Percentiles rank a stretch among this genome's conserved stretches.
Evolutionary conservation across 1,140 invertebrate genomes (phyloP).

Genomic region (Magallana angulata): DNA sequence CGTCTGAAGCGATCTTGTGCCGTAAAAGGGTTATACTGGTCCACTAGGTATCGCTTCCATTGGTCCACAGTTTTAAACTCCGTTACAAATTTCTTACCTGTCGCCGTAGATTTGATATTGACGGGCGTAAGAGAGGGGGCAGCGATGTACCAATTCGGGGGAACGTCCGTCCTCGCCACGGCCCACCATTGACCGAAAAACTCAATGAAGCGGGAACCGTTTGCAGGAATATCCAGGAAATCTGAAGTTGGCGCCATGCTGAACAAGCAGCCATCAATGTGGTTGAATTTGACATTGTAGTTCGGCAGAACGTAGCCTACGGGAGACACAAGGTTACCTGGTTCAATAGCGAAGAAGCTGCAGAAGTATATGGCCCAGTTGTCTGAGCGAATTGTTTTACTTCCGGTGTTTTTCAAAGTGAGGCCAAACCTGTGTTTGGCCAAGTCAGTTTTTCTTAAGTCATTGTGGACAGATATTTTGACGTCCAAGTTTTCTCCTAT

Average conservation of each 20-base stretch:
- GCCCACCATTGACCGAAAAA: conserved; percentile 61
- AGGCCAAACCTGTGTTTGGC: conserved; percentile 53
- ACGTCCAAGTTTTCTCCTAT: conserved; percentile 61
- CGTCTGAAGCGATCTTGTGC: conserved; percentile 55
- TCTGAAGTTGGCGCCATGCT: conserved; percentile 61
- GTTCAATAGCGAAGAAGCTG: conserved; percentile 61
- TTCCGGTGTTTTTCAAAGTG: conserved; percentile 63
- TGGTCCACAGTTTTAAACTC: conserved; percentile 65
- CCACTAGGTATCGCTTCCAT: conserved; percentile 69
- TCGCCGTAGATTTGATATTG: conserved; percentile 61
- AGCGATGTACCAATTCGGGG: conserved; percentile 72
- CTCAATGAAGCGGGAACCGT: neutral
- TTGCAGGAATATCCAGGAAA: conserved; percentile 40
- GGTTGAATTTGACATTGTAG: conserved; percentile 61
- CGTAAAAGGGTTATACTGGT: conserved; percentile 70
- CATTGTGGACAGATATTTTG: conserved; percentile 64
- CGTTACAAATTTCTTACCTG: conserved; percentile 64
- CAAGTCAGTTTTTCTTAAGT: conserved; percentile 54
- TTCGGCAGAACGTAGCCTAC: conserved; percentile 54
- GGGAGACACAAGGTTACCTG: conserved; percentile 44
- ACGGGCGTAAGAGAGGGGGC: conserved; percentile 56
- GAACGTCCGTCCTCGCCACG: conserved; percentile 69
- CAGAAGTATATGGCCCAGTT: conserved; percentile 70
- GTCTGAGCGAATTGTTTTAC: conserved; percentile 45
- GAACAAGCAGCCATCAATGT: conserved; percentile 71